A percentile compares a stretch with the other conserved stretches of the same genome.
These are phyloP conservation scores for Podotricha telesiphe DNA, from an alignment of 2,888 invertebrate species.

Conservation along the genomic window DNA sequence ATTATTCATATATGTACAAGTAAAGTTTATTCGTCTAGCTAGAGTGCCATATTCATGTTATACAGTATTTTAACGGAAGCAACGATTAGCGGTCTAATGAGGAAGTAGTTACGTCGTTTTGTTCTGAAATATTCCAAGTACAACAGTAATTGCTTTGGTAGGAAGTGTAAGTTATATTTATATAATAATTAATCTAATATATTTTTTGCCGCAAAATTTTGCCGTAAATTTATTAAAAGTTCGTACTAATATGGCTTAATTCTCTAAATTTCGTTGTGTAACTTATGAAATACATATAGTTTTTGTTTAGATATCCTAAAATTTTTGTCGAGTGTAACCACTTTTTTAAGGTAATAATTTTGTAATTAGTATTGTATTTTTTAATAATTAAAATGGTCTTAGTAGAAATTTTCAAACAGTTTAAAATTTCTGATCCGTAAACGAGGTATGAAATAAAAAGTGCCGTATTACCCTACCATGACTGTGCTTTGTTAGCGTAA, in stretches of 20 bases:
- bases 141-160: slow-evolving; percentile 22
- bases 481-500: slow-evolving; percentile 21
- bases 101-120: slow-evolving; percentile 68
- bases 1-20: neutral
- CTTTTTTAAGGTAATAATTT: too few species aligned
- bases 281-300: too few species aligned
- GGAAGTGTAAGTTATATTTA: neutral
- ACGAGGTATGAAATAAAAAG: slow-evolving; percentile 20
- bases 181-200: neutral
- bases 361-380: too few species aligned
- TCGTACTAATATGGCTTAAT: too few species aligned
- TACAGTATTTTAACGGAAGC: slow-evolving; percentile 57
- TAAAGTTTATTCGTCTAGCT: neutral
- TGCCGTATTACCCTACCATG: slow-evolving; percentile 3
- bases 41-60: slow-evolving; percentile 5
- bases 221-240: too few species aligned
- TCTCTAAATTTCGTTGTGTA: too few species aligned
- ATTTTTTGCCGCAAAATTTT: too few species aligned
- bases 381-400: too few species aligned
- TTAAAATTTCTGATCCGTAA: neutral
- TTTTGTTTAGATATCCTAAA: too few species aligned
- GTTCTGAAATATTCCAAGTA: slow-evolving; percentile 44
- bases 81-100: slow-evolving; percentile 74
- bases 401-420: neutral
- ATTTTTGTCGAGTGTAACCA: too few species aligned